Evolutionary conservation across 2,797 vertebrate species (phyloP), one percentile per base, ranked within the genome.

Genomic region (Psittacula derbiana): DNA sequence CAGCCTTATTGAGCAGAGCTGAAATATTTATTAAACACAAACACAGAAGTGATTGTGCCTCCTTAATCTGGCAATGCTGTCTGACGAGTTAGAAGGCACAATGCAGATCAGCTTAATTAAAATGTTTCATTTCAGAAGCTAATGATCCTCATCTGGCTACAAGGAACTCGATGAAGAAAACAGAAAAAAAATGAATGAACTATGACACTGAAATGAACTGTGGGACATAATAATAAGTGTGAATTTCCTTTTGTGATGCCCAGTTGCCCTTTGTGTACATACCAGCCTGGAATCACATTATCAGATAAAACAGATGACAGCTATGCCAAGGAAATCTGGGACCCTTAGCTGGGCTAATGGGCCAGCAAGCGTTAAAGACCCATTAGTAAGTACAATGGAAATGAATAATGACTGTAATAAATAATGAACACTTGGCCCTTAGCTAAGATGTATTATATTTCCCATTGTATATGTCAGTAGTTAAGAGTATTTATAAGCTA

Each of bases 121-220:
- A 96, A 80, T 81, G n/a, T 82, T 86, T 96, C 41, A 58, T 94
- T 97, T 96, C 90, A 82, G 88, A 97, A 97, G 90, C 90, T 89
- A 93, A 80, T 88, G 80, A 90, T 88, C 52, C 66, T 91, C 60
- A 94, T 91, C 92, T 76, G 67, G 41, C 33, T 92, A 60, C 40
- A 75, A 55, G 76, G 85, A 97, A 93, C 86, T 84, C 58, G 44
- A 58, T 75, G 80, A 92, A 88, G 66, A 82, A 92, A 96, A 80
- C 20, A 96, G 33, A 44, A 79, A 93, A 74, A 80, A 72, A 74
- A 65, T 36, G 33, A 76, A 44, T 71, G 50, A 86, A 67, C 61
- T 86, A 46, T 52, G 66, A n/a, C 50, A 66, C 81, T 75, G 46
- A 62, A 84, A 88, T 52, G 73, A 92, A 80, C 75, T 25, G 50